phyloP scores from a whole-genome alignment of 2,888 invertebrate species.

The Neoitamus cyanurus region DNA sequence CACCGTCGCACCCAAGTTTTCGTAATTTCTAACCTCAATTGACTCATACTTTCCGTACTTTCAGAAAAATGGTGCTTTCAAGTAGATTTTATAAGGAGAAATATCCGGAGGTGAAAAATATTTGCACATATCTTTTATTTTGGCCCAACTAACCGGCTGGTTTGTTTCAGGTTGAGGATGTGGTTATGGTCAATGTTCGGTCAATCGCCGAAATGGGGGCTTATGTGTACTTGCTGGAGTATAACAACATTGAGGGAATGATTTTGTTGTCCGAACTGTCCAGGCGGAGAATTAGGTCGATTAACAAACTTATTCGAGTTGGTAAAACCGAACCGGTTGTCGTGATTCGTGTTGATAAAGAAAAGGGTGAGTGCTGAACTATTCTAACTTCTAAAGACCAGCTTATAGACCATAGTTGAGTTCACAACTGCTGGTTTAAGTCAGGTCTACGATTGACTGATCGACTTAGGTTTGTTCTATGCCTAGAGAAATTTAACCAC shows the following conservation, averaged over 20 bases:
- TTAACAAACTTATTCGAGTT: constrained; percentile 98
- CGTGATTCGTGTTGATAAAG: constrained; percentile 98
- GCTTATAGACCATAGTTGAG: too few species aligned
- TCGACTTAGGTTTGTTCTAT: too few species aligned
- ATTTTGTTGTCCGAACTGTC: constrained; percentile 98
- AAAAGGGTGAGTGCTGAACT: constrained; percentile 81
- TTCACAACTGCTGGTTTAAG: too few species aligned
- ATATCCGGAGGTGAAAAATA: constrained; percentile 80
- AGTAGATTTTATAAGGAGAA: constrained; percentile 98
- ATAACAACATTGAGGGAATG: constrained; percentile 99
- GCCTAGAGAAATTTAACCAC: too few species aligned
- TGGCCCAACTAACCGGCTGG: background rate
- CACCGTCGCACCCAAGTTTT: background rate
- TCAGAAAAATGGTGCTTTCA: constrained; percentile 79
- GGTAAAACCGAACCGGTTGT: constrained; percentile 99
- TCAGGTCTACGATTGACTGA: too few species aligned
- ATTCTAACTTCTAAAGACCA: too few species aligned
- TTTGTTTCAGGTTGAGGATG: constrained; percentile 82
- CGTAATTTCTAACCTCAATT: constrained; percentile 3
- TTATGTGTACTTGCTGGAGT: constrained; percentile 96
- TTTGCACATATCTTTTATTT: background rate
- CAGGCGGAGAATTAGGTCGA: constrained; percentile 97
- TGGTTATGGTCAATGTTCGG: constrained; percentile 98
- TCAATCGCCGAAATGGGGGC: constrained; percentile 99
- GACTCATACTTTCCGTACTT: constrained; percentile 10